Percentiles rank a stretch among this genome's conserved stretches.
Evolutionary conservation across 1,140 invertebrate genomes (phyloP).

Genomic region (Pachyrhynchus sulphureomaculatus): DNA sequence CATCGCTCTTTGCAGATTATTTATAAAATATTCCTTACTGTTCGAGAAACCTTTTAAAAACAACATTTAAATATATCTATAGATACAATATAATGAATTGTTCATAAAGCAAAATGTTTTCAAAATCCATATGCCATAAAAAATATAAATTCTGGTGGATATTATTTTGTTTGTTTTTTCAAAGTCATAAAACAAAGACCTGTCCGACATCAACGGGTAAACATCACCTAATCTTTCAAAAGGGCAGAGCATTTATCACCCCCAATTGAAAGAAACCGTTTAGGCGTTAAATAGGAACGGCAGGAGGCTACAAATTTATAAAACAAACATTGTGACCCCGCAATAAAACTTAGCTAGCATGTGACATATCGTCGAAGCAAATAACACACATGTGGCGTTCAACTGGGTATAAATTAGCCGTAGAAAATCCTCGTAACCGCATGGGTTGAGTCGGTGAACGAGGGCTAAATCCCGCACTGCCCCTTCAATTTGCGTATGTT

Average conservation of each 20-base stretch:
- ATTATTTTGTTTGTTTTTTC: no score
- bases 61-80: no score
- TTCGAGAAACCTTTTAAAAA: no score
- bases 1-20: no score
- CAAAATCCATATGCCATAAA: no score
- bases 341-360: constrained; percentile 15
- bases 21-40: no score
- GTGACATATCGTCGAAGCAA: constrained; percentile 32
- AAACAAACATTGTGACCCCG: constrained; percentile 16
- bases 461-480: constrained; percentile 8
- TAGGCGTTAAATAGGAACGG: constrained; percentile 8
- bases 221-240: not conserved
- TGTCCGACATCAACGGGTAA: not conserved
- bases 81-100: no score
- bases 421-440: constrained; percentile 40
- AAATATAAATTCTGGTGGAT: no score
- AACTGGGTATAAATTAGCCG: constrained; percentile 38
- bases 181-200: no score
- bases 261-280: constrained; percentile 1
- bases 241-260: not conserved
- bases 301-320: constrained; percentile 16
- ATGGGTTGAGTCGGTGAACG: constrained; percentile 21
- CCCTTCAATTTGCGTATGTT: constrained; percentile 28
- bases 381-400: constrained; percentile 33
- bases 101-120: no score